Conservation (phyloP, 2,888 invertebrate species). For the Orthonychiurus folsomi region DNA sequence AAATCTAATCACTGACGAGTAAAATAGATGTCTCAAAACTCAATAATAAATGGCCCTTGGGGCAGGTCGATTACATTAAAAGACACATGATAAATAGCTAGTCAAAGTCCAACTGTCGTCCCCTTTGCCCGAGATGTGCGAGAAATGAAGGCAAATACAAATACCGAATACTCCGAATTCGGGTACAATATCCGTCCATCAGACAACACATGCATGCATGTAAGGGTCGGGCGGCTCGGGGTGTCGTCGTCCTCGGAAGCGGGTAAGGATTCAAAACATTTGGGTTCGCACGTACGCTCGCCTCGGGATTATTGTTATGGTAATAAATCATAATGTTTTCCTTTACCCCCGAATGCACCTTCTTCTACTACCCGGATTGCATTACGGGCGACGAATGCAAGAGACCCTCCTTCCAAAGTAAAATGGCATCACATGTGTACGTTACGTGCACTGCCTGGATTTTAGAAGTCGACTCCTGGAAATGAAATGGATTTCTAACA, state of each 20-base stretch:
- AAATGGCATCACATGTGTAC: too few species aligned
- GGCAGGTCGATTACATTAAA: conserved; percentile 8
- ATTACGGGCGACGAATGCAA: too few species aligned
- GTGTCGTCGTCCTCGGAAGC: too few species aligned
- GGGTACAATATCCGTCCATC: neutral
- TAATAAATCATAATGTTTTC: conserved; percentile 1
- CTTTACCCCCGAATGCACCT: neutral
- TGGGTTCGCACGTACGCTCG: neutral
- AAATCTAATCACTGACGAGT: neutral
- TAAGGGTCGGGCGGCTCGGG: too few species aligned
- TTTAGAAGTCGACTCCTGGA: too few species aligned
- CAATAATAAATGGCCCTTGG: conserved; percentile 2
- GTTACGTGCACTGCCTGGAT: too few species aligned
- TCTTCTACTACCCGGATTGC: neutral
- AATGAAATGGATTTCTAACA: neutral
- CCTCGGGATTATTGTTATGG: neutral
- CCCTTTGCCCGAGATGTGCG: neutral
- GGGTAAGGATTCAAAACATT: neutral
- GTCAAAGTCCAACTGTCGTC: conserved; percentile 1
- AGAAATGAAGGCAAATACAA: neutral
- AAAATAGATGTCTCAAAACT: neutral
- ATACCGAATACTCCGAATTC: too few species aligned
- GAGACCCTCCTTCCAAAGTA: too few species aligned
- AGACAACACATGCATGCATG: too few species aligned
- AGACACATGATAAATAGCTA: conserved; percentile 1